Percentiles rank a stretch among this genome's conserved stretches.
Conservation (phyloP, 2,113 vertebrate genomes). For the Lepus americanus region DNA sequence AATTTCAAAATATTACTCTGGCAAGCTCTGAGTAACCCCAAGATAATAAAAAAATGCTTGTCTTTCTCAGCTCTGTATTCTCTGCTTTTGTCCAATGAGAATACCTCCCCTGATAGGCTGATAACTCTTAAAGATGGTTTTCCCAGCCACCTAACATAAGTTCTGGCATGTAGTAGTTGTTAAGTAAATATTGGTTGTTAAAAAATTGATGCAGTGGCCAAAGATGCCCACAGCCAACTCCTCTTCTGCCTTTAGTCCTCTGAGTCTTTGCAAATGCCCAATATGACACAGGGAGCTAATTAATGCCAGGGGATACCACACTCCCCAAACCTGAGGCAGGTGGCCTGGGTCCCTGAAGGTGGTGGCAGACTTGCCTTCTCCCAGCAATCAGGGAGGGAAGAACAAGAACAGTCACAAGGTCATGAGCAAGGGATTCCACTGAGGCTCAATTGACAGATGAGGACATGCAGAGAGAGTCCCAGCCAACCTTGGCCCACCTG, state of each 20-base stretch:
- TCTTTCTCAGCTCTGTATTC: not conserved
- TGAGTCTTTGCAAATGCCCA: not conserved
- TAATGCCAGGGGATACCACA: not conserved
- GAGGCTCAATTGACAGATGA: not conserved
- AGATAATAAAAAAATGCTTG: not conserved
- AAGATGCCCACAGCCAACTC: not conserved
- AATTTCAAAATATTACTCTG: not conserved
- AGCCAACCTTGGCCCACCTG: not conserved
- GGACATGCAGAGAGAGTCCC: no score
- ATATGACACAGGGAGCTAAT: not conserved
- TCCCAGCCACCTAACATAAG: not conserved
- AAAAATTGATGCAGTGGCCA: not conserved
- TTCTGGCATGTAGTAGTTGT: no score
- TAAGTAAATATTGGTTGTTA: not conserved
- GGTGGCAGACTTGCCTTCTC: not conserved
- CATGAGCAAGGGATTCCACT: not conserved
- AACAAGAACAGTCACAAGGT: not conserved
- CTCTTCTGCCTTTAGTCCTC: not conserved
- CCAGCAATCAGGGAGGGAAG: not conserved
- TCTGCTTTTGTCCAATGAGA: not conserved
- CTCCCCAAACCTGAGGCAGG: not conserved
- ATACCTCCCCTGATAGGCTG: accelerated
- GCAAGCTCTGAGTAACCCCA: not conserved
- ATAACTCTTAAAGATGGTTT: not conserved
- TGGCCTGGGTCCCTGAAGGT: not conserved